Evolutionary conservation across 2,888 invertebrate species (phyloP), one percentile per base, ranked within the genome.

Genomic region (Empis livida): DNA sequence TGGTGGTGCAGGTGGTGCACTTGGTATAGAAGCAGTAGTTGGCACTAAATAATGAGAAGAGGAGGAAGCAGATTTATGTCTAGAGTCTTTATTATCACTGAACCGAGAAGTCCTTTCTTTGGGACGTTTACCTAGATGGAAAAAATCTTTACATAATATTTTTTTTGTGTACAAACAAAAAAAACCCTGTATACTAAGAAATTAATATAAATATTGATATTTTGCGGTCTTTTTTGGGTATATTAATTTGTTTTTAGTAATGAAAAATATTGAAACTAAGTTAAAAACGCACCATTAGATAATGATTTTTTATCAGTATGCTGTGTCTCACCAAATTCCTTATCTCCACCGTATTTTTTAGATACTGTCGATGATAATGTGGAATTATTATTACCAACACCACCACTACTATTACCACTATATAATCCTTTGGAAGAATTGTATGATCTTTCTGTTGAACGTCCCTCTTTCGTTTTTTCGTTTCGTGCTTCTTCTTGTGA

Each of bases 101-200:
- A 69, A 69, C 16, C 68, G 63, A 2, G 69, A 63, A 9, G 62
- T 65, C 10, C 69, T 61, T 51, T 68, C 68, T 46, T 60, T 65
- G 15, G 58, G 56, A 1, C 65, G 61, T 41, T 67, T 66, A 20
- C 66, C 68, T 66, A 49, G 20, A 46, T 47, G 48, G n/a, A 44
- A 13, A 48, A 51, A 52, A 43, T 45, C 17, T 23, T 27, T 20
- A 41, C 10, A 17, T 15, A 9, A 41, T 41, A 23, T 20, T n/a
- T 41, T 40, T 23, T 41, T 41, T 41, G 8, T 14, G 41, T 14
- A 17, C 23, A 27, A 10, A 39, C 6, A 15, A 11, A 30, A 17
- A 32, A 31, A 40, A 31, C 16, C 39, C 40, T 45, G 23, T 38
- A n/a, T n/a, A 27, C 11, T 39, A 11, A 39, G 20, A 35, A 39